These are phyloP conservation scores for Scomberomorus guttatus DNA, from an alignment of 2,797 vertebrate genomes.

Conservation along the genomic window DNA sequence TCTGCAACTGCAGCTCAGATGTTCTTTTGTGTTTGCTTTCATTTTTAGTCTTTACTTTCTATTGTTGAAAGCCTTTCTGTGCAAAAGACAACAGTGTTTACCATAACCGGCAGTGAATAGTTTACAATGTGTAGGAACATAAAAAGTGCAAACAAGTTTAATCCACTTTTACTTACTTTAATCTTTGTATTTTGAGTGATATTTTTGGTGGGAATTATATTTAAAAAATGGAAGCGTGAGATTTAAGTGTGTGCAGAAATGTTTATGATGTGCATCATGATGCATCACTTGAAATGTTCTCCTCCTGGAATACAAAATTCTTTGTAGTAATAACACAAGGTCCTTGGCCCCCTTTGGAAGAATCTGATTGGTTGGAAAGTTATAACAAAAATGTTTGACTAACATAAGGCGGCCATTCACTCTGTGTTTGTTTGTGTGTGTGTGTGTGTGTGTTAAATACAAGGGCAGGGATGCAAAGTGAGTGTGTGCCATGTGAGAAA, in stretches of 20 bases:
- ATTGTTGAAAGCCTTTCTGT: background rate
- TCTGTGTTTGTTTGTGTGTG: constrained; percentile 8
- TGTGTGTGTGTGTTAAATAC: background rate
- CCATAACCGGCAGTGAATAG: background rate
- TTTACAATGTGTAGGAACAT: background rate
- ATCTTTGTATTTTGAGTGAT: background rate
- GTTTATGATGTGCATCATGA: background rate
- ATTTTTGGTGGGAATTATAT: background rate
- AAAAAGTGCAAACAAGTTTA: background rate
- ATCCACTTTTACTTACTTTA: background rate
- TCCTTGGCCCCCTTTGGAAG: background rate
- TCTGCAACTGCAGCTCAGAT: background rate
- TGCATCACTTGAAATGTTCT: background rate
- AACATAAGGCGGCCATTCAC: no score
- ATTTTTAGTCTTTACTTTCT: background rate
- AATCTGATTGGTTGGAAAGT: constrained; percentile 10
- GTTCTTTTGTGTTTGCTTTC: background rate
- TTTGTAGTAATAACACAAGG: background rate
- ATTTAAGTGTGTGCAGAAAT: background rate
- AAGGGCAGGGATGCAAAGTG: background rate
- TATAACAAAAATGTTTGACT: background rate
- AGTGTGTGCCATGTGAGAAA: constrained; percentile 3
- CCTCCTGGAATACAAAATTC: background rate
- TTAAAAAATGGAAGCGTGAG: background rate
- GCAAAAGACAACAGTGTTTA: background rate